phyloP scores from a whole-genome alignment of 2,888 invertebrate genomes.

The Harpalus rufipes region DNA sequence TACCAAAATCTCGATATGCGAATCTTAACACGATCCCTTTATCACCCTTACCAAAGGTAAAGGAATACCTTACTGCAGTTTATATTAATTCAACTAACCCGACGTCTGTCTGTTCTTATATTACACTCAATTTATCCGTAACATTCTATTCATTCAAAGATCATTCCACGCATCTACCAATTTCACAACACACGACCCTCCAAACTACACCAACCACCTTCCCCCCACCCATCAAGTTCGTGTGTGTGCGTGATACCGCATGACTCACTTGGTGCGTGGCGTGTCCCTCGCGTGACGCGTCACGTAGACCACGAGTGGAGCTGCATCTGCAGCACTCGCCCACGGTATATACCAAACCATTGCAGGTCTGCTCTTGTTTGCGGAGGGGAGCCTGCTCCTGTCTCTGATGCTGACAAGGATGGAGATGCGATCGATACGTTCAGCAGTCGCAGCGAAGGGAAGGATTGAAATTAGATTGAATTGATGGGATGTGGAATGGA shows the following conservation, averaged over 20 bases:
- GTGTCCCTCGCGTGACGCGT: not conserved
- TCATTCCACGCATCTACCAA: too few relatives aligned
- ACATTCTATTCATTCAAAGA: too few relatives aligned
- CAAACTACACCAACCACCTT: not conserved
- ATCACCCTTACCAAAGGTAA: too few relatives aligned
- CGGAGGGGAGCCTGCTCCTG: not conserved
- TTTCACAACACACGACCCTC: too few relatives aligned
- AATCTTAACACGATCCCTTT: too few relatives aligned
- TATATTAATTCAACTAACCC: too few relatives aligned
- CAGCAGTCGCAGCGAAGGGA: not conserved
- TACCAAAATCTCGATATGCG: too few relatives aligned
- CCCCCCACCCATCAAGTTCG: not conserved
- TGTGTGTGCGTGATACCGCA: not conserved
- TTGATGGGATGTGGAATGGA: not conserved
- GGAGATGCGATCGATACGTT: not conserved
- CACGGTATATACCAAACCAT: not conserved
- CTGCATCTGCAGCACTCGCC: slow-evolving; percentile 12
- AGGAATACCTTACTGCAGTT: too few relatives aligned
- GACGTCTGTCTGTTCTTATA: too few relatives aligned
- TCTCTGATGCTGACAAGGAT: not conserved
- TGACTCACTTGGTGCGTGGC: too few relatives aligned
- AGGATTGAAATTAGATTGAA: not conserved
- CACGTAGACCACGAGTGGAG: not conserved
- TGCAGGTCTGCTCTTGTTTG: too few relatives aligned
- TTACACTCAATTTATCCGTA: too few relatives aligned